Evolutionary conservation across 2,113 vertebrate genomes (phyloP).

Genomic region (Eurypyga helias): DNA sequence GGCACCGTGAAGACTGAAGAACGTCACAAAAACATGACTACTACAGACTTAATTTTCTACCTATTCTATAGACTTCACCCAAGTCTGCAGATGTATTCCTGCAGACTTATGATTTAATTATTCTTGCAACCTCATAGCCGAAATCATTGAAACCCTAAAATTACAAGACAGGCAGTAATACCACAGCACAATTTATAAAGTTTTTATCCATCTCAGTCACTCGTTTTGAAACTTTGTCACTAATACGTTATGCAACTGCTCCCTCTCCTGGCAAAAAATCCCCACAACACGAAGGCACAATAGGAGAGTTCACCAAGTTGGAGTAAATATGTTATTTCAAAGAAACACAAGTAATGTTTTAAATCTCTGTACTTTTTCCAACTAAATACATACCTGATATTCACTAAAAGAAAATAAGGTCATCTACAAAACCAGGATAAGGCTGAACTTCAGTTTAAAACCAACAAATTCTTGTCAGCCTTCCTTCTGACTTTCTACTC

Average conservation of each 20-base stretch:
- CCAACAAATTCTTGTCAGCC: neutral
- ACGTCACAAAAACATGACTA: neutral
- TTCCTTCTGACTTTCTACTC: neutral
- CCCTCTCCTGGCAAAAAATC: slow-evolving; percentile 46
- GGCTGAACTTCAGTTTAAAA: neutral
- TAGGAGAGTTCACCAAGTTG: neutral
- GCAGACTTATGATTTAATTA: neutral
- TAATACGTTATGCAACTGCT: slow-evolving; percentile 7
- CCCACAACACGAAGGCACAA: neutral
- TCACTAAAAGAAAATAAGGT: neutral
- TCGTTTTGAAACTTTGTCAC: neutral
- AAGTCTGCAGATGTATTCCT: neutral
- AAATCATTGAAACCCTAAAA: neutral
- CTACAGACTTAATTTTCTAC: neutral
- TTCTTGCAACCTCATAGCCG: neutral
- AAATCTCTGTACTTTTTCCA: neutral
- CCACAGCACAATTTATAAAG: neutral
- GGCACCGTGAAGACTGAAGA: neutral
- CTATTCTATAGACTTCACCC: neutral
- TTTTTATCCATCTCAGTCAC: neutral
- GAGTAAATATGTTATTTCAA: neutral
- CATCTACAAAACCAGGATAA: neutral
- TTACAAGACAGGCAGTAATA: neutral
- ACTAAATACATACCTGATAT: neutral
- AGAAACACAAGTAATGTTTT: neutral